These are phyloP conservation scores for Hydrocynus forskahlii DNA, from an alignment of 2,797 vertebrate genomes.

Conservation along the genomic window DNA sequence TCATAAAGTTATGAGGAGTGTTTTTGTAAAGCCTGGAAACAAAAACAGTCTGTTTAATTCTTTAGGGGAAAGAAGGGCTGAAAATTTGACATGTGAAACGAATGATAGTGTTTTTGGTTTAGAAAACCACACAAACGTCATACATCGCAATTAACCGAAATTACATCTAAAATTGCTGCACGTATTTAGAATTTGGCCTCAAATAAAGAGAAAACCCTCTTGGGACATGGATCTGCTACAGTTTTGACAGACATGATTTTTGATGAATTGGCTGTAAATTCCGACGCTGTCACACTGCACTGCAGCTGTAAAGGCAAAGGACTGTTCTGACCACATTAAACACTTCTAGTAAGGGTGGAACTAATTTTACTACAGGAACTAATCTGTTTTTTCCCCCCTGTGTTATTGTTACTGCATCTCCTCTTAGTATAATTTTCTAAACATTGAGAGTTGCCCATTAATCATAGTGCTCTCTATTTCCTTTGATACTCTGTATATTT, in stretches of 20 bases:
- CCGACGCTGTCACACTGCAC: not conserved
- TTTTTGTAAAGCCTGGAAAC: too few relatives aligned
- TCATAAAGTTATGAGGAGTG: too few relatives aligned
- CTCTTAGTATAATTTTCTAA: slow-evolving; percentile 3
- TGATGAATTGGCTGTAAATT: slow-evolving; percentile 11
- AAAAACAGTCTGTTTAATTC: not conserved
- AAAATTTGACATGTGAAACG: too few relatives aligned
- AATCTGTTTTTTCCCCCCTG: not conserved
- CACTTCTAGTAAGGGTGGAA: slow-evolving; percentile 12
- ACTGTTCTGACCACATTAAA: slow-evolving; percentile 34
- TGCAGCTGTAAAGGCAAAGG: not conserved
- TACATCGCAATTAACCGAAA: too few relatives aligned
- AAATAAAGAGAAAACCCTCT: too few relatives aligned
- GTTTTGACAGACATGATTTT: not conserved
- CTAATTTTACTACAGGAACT: slow-evolving; percentile 12
- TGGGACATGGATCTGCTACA: not conserved
- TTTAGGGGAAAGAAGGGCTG: too few relatives aligned
- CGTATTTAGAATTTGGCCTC: too few relatives aligned
- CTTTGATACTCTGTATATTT: slow-evolving; percentile 28
- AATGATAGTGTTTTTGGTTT: too few relatives aligned
- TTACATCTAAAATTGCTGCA: too few relatives aligned
- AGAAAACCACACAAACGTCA: too few relatives aligned
- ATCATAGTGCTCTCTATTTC: slow-evolving; percentile 1
- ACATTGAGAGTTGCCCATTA: slow-evolving; percentile 10
- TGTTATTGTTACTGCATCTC: slow-evolving; percentile 17